Evolutionary conservation across 2,797 vertebrate species (phyloP).

Genomic region (Xenops minutus): DNA sequence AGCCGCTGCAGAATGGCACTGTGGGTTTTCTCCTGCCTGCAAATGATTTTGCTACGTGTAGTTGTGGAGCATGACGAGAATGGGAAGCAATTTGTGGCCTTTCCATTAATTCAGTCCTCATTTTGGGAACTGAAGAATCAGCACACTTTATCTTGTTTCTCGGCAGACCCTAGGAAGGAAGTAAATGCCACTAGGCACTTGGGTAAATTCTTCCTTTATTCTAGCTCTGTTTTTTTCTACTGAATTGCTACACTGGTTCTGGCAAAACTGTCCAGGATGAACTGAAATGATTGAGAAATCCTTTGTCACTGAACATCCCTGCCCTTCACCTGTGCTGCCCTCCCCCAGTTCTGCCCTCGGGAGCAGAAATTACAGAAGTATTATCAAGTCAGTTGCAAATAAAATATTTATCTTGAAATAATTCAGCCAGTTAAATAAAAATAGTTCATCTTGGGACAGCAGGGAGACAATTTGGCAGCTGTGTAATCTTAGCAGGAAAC

Average conservation of each 20-base stretch:
- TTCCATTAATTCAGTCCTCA: constrained; percentile 15
- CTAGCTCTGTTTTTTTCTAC: neutral
- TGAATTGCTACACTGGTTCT: neutral
- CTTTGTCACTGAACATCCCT: neutral
- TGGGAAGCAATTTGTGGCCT: constrained; percentile 53
- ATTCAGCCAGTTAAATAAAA: neutral
- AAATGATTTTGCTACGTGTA: neutral
- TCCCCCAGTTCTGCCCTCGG: neutral
- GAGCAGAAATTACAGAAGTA: neutral
- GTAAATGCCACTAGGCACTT: neutral
- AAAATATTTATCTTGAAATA: neutral
- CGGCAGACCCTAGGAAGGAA: neutral
- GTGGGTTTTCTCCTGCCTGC: neutral
- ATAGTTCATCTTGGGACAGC: neutral
- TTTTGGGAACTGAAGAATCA: constrained; percentile 65
- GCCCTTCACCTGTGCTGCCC: neutral
- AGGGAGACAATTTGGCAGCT: neutral
- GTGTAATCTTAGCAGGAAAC: neutral
- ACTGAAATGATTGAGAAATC: neutral
- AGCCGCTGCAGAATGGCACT: neutral
- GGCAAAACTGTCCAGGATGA: neutral
- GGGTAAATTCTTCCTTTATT: constrained; percentile 21
- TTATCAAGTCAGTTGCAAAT: neutral
- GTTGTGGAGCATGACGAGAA: neutral
- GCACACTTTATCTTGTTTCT: constrained; percentile 27